These are phyloP conservation scores for Criorhina ranunculi DNA, from an alignment of 2,888 invertebrate species.

Conservation along the genomic window DNA sequence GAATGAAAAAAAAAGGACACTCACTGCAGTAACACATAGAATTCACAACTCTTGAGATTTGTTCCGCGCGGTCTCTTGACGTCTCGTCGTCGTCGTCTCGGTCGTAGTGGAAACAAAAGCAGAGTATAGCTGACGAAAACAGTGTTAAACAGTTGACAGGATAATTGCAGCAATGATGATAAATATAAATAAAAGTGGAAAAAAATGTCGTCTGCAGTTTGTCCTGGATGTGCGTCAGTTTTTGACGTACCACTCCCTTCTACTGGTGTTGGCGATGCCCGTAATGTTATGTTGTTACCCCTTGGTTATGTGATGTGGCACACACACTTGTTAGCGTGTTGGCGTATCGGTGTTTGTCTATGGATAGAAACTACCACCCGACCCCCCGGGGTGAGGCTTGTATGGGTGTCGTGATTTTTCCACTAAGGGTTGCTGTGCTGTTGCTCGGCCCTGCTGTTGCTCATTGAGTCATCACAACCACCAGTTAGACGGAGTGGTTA, in stretches of 20 bases:
- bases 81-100: slow-evolving; percentile 55
- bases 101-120: slow-evolving; percentile 64
- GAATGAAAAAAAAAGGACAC: slow-evolving; percentile 35
- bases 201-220: slow-evolving; percentile 78
- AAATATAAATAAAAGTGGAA: slow-evolving; percentile 76
- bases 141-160: slow-evolving; percentile 66
- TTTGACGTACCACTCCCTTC: slow-evolving; percentile 85
- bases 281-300: slow-evolving; percentile 75
- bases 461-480: slow-evolving; percentile 77
- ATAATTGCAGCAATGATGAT: slow-evolving; percentile 72
- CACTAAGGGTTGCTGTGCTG: slow-evolving; percentile 52
- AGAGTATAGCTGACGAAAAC: slow-evolving; percentile 54
- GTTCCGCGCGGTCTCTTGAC: slow-evolving; percentile 72
- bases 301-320: slow-evolving; percentile 72
- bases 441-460: slow-evolving; percentile 64
- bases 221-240: slow-evolving; percentile 85
- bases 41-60: slow-evolving; percentile 75
- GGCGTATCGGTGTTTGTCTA: slow-evolving; percentile 61
- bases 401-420: slow-evolving; percentile 56
- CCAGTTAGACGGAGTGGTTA: slow-evolving; percentile 61
- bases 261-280: slow-evolving; percentile 81
- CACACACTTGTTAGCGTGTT: slow-evolving; percentile 50
- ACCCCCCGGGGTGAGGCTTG: slow-evolving; percentile 14
- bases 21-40: slow-evolving; percentile 72
- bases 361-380: slow-evolving; percentile 55